A percentile compares a stretch with the other conserved stretches of the same genome.
phyloP scores from a whole-genome alignment of 1,140 invertebrate genomes.

The Drosophila pseudoananassae region DNA sequence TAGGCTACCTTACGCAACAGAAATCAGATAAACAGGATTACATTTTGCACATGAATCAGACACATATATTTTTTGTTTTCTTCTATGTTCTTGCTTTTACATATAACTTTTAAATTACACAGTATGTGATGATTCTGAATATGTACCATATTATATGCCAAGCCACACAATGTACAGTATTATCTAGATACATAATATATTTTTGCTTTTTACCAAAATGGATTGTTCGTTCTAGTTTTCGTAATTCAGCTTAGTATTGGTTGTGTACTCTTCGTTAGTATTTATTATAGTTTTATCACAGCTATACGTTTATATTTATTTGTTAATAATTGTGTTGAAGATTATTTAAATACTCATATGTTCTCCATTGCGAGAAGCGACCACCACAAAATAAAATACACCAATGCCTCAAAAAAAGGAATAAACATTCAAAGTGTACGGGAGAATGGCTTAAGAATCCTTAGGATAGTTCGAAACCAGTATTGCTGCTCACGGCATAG shows the following conservation, averaged over 20 bases:
- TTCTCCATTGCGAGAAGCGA: conserved; percentile 1
- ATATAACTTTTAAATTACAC: conserved; percentile 50
- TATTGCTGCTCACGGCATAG: conserved; percentile 98
- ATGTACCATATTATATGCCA: conserved; percentile 47
- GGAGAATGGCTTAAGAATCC: neutral
- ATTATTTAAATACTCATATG: conserved; percentile 17
- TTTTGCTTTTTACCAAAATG: conserved; percentile 30
- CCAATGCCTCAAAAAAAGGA: conserved; percentile 20
- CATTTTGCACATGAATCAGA: conserved; percentile 75
- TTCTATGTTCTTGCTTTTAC: too few species aligned
- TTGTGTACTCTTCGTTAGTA: conserved; percentile 65
- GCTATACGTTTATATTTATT: conserved; percentile 78
- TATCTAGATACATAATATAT: conserved; percentile 18
- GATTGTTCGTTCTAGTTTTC: conserved; percentile 36
- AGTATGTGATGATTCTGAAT: conserved; percentile 56
- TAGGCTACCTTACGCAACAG: conserved; percentile 32
- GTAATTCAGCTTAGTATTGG: conserved; percentile 61
- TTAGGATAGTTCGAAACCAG: conserved; percentile 99
- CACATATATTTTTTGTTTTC: conserved; percentile 78
- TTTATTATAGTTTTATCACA: conserved; percentile 77
- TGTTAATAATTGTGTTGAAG: conserved; percentile 58
- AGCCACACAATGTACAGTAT: conserved; percentile 37
- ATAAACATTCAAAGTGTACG: conserved; percentile 40
- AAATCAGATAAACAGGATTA: conserved; percentile 41
- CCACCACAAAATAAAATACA: conserved; percentile 23